Conservation (phyloP, 2,888 invertebrate genomes). For the Pristionchus exspectatus region DNA sequence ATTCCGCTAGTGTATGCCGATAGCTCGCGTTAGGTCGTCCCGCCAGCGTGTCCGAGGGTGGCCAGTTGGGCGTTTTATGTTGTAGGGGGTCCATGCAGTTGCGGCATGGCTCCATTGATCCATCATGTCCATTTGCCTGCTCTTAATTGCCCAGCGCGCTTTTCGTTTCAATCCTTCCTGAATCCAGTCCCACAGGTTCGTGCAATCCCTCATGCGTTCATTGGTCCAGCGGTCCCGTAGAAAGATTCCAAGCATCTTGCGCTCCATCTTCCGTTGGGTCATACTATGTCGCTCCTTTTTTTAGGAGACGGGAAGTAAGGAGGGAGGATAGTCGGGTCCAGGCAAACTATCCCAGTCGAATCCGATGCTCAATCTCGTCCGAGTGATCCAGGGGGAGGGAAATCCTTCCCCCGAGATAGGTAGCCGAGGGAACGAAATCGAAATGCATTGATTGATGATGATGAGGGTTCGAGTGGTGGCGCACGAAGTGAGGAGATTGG, state of each 20-base stretch:
- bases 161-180: background rate
- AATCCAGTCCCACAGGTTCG: background rate
- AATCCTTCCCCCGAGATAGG: background rate
- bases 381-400: background rate
- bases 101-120: no score
- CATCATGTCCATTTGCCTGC: no score
- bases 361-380: no score
- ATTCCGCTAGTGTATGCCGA: no score
- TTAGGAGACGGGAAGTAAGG: background rate
- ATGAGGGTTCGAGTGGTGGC: constrained; percentile 5
- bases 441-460: background rate
- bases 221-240: background rate
- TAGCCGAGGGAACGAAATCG: background rate
- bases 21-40: no score
- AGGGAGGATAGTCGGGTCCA: no score
- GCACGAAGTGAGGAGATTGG: background rate
- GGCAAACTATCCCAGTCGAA: no score
- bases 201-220: background rate
- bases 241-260: background rate
- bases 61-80: no score
- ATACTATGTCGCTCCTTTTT: background rate
- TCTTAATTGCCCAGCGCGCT: no score
- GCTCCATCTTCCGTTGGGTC: background rate
- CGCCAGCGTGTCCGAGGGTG: no score
- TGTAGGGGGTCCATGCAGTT: no score